Base-by-base conservation (phyloP, 2,113 vertebrate species). In the Bolborhynchus lineola region DNA sequence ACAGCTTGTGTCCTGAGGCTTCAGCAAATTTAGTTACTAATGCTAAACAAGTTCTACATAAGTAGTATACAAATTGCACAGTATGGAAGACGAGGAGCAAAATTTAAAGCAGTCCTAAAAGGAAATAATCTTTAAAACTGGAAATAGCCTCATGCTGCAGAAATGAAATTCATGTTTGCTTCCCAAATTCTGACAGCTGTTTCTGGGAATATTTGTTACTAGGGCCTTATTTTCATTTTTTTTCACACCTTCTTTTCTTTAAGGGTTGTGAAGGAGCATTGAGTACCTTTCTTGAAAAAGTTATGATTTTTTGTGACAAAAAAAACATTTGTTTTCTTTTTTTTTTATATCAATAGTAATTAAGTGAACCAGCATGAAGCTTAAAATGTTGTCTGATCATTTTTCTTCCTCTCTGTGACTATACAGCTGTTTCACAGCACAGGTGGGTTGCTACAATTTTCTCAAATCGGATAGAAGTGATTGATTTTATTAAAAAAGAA, bases 401-500 rank as follows among this genome's bases (percentile, higher is more conserved):
- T 90, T 96, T 84, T 93, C 68, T 94, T 90, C 77, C 55, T 85
- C n/a, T 82, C 24, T 65, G 13, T 76, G 46, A 85, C 44, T 90
- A 26, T 83, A 65, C 64, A 93, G 72, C 59, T 89, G 31, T 82
- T 93, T 71, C 47, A 70, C 14, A 68, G 41, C 47, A 88, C 64
- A 84, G 23, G 44, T 82, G 41, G 37, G 60, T 52, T 72, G 72
- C 76, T 78, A 82, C 68, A 85, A 37, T 76, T 90, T 90, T 94
- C 60, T 95, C 76, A 93, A 95, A 93, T 76, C 83, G 87, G 74
- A 86, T 92, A 90, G 52, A 94, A 88, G 47, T 79, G 93, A 97
- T 88, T 90, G 88, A 95, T 95, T 95, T 86, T 71, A 96, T 90
- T 90, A 90, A 93, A 94, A 83, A 90, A 91, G 55, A 71, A 95